phyloP scores from a whole-genome alignment of 2,797 vertebrate genomes.

The Clarias fuscus region DNA sequence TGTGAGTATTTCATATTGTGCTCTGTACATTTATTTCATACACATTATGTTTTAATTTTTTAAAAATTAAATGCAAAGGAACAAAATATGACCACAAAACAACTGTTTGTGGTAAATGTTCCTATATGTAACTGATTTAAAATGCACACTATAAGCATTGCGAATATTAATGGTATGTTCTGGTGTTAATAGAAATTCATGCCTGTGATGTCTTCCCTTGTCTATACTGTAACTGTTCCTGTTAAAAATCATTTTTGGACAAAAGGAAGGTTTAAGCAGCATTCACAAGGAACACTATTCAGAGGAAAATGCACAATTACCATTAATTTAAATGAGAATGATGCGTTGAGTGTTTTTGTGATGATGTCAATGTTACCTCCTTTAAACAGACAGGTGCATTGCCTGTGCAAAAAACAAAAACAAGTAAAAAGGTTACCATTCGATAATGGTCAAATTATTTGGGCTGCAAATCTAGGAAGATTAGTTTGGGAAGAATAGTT shows the following conservation, averaged over 20 bases:
- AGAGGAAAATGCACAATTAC: neutral
- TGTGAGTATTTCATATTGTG: constrained; percentile 80
- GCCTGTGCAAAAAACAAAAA: too few relatives aligned
- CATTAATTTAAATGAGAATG: neutral
- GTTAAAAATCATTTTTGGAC: neutral
- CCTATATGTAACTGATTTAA: constrained; percentile 81
- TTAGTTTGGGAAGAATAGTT: too few relatives aligned
- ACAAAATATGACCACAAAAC: constrained; percentile 59
- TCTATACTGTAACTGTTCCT: neutral
- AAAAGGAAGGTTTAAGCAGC: neutral
- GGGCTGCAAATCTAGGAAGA: too few relatives aligned
- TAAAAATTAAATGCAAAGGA: constrained; percentile 40
- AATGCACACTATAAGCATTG: constrained; percentile 66
- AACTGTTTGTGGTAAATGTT: constrained; percentile 82
- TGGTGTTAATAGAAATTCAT: constrained; percentile 73
- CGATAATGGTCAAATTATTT: too few relatives aligned
- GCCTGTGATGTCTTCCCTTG: constrained; percentile 62
- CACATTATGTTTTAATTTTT: constrained; percentile 67
- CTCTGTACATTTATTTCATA: constrained; percentile 72
- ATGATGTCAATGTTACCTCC: too few relatives aligned
- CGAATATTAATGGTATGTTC: constrained; percentile 75
- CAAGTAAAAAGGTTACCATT: too few relatives aligned
- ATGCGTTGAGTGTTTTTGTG: neutral
- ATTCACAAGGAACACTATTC: neutral
- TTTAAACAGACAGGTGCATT: too few relatives aligned